phyloP scores from a whole-genome alignment of 2,888 invertebrate genomes.

The Cecidostiba fungosa region DNA sequence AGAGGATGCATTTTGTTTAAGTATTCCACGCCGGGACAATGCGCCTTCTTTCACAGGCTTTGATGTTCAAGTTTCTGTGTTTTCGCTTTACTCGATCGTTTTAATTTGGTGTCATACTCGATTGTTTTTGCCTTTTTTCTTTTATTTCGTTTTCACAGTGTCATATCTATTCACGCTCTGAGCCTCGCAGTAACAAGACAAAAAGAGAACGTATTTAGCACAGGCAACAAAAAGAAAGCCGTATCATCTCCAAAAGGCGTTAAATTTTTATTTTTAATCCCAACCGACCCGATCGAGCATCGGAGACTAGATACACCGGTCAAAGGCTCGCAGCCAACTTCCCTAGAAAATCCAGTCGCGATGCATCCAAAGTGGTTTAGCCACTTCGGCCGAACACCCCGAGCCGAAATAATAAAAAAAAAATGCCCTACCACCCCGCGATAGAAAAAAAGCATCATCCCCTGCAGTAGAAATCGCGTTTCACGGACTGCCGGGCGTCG shows the following conservation, averaged over 20 bases:
- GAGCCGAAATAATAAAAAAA: not conserved
- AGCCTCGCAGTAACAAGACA: no score
- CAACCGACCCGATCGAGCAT: not conserved
- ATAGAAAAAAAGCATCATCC: not conserved
- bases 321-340: not conserved
- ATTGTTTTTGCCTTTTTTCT: no score
- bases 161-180: no score
- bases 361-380: not conserved
- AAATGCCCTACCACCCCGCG: not conserved
- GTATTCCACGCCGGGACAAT: not conserved
- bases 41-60: not conserved
- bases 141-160: no score
- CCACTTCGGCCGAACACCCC: not conserved
- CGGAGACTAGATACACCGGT: not conserved
- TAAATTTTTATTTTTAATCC: not conserved
- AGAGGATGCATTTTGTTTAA: constrained; percentile 7
- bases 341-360: not conserved
- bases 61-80: not conserved
- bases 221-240: no score
- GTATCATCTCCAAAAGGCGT: no score
- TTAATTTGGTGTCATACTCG: not conserved
- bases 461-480: constrained; percentile 13
- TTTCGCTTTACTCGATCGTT: not conserved
- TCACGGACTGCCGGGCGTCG: constrained; percentile 44
- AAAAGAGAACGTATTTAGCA: no score